Conservation (phyloP, 2,888 invertebrate species). For the Eupithecia vulgata region DNA sequence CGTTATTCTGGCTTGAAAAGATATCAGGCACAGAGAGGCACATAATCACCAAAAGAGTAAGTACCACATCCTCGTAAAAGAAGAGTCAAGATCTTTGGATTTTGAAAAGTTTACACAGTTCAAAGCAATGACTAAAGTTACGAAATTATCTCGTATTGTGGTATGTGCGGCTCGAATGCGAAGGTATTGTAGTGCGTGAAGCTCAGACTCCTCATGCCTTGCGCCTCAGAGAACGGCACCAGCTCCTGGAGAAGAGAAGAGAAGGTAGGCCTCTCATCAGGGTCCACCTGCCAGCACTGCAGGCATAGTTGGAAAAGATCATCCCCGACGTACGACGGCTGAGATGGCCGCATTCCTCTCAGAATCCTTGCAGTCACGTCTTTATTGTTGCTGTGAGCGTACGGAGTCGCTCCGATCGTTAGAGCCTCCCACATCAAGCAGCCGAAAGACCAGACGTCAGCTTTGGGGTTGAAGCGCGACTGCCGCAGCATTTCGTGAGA, state of each 20-base stretch:
- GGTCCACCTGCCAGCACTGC: conserved; percentile 93
- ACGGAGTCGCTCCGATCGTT: conserved; percentile 91
- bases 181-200: conserved; percentile 79
- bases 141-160: conserved; percentile 74
- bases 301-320: conserved; percentile 92
- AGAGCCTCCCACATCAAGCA: conserved; percentile 93
- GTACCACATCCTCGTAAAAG: conserved; percentile 17
- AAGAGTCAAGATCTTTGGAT: conserved; percentile 42
- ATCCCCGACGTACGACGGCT: conserved; percentile 89
- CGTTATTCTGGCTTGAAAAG: conserved; percentile 3
- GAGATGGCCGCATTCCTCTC: conserved; percentile 88
- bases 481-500: conserved; percentile 90
- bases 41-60: conserved; percentile 12
- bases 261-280: conserved; percentile 91
- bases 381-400: conserved; percentile 86
- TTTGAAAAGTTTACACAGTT: conserved; percentile 24
- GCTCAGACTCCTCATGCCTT: conserved; percentile 68
- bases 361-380: conserved; percentile 88
- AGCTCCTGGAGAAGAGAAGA: conserved; percentile 82
- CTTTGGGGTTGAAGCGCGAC: conserved; percentile 87
- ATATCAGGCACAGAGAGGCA: conserved; percentile 19
- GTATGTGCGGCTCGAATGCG: conserved; percentile 74
- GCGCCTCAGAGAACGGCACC: conserved; percentile 65
- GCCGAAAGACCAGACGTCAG: conserved; percentile 93
- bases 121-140: conserved; percentile 48